These are phyloP conservation scores for Intellagama lesueurii DNA, from an alignment of 2,797 vertebrate species.

Conservation along the genomic window DNA sequence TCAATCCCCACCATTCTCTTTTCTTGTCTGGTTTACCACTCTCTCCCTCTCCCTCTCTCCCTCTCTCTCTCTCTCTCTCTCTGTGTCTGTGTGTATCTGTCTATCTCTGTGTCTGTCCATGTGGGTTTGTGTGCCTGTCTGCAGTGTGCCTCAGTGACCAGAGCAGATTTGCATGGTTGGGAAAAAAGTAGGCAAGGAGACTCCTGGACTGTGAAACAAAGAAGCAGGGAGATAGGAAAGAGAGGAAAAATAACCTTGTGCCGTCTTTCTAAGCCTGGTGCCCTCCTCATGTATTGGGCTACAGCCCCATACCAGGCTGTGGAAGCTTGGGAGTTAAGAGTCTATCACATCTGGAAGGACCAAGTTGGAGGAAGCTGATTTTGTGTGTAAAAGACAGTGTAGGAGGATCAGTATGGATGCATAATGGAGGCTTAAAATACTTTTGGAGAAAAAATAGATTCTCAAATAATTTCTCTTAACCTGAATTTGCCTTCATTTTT, in stretches of 20 bases:
- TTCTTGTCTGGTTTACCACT: too few species aligned
- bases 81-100: too few species aligned
- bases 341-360: too few species aligned
- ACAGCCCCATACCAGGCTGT: too few species aligned
- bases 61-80: too few species aligned
- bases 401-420: background rate
- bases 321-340: too few species aligned
- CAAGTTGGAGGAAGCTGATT: background rate
- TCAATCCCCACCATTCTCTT: background rate
- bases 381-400: background rate
- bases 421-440: constrained; percentile 30
- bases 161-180: background rate
- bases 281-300: background rate
- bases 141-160: background rate
- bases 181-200: background rate
- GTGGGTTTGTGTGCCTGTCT: background rate
- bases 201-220: background rate
- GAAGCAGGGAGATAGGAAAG: background rate
- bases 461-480: constrained; percentile 19
- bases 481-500: background rate
- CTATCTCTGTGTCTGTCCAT: background rate
- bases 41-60: too few species aligned
- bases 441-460: constrained; percentile 1
- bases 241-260: background rate
- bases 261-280: background rate